Base-by-base conservation (phyloP, 2,888 invertebrate species). In the Drosophila paramelanica region DNA sequence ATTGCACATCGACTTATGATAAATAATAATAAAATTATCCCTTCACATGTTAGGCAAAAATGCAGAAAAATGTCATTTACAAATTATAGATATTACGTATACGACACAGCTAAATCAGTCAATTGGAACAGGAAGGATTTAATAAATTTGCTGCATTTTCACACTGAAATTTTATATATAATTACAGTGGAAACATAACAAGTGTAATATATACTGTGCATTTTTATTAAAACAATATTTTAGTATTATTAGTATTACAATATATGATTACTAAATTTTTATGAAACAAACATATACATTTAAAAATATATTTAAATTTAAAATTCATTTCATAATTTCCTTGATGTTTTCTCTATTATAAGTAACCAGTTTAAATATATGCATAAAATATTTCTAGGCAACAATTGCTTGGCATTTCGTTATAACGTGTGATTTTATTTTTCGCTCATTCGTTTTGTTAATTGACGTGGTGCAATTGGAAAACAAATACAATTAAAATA, bases 391-490 rank as follows among this genome's bases (percentile, higher is more conserved):
- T 39, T 20, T 14, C 42, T 11, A 10, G 4, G 36, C 23, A 36
- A 23, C 10, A 11, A 36, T 27, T 42, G 36, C 25, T 55, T 47
- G 13, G 31, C 36, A 50, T 43, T 52, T 38, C 14, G 20, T 11
- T 20, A 41, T n/a, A 47, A 66, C 47, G 42, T 64, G 61, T 67
- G 61, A 56, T 55, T 67, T 82, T 81, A 68, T 76, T 74, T 76
- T 73, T 66, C 62, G 67, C 60, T 67, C 53, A 42, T 64, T 73
- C 56, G 49, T 59, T 77, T 66, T 60, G 64, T 76, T 83, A 73
- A 83, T 84, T 84, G 82, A 70, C 79, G 58, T 80, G 79, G 50
- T 42, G 82, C 64, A 84, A 80, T 79, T 61, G 77, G 49, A 51
- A 68, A 53, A 33, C 51, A 66, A 79, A 79, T 51, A 70, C 58